phyloP scores from a whole-genome alignment of 1,140 invertebrate species.

The Achroia grisella region DNA sequence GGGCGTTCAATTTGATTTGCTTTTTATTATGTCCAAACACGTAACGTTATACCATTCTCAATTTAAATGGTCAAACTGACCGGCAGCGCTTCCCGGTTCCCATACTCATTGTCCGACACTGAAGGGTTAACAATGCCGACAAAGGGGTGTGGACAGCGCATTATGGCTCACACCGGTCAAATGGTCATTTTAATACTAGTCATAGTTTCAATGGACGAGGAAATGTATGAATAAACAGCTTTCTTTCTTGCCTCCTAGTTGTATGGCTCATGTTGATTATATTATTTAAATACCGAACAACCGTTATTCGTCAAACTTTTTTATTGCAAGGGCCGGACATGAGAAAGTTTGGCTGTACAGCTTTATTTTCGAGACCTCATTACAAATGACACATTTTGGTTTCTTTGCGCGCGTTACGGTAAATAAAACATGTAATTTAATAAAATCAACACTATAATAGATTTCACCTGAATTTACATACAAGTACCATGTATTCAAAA shows the following conservation, averaged over 20 bases:
- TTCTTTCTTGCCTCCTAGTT: constrained; percentile 49
- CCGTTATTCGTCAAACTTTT: constrained; percentile 62
- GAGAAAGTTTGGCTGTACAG: constrained; percentile 38
- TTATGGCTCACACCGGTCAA: constrained; percentile 55
- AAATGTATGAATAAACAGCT: constrained; percentile 63
- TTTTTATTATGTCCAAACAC: neutral
- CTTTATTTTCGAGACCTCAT: neutral
- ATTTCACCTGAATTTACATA: no score
- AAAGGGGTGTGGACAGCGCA: constrained; percentile 67
- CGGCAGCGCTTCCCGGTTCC: constrained; percentile 28
- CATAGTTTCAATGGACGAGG: constrained; percentile 57
- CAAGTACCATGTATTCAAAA: no score
- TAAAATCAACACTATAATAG: no score
- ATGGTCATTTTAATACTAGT: constrained; percentile 60
- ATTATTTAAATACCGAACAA: constrained; percentile 60
- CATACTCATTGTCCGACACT: constrained; percentile 55
- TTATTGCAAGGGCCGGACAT: constrained; percentile 47
- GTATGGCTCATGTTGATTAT: constrained; percentile 40
- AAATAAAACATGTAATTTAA: no score
- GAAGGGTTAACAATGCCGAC: constrained; percentile 60
- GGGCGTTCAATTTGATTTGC: no score
- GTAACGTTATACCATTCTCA: constrained; percentile 37
- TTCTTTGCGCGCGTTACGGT: no score
- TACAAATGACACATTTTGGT: constrained; percentile 1
- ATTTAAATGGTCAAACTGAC: constrained; percentile 40